Percentiles rank a stretch among this genome's conserved stretches.
These are phyloP conservation scores for Leptinotarsa tumamoca DNA, from an alignment of 2,888 invertebrate genomes.

Conservation along the genomic window DNA sequence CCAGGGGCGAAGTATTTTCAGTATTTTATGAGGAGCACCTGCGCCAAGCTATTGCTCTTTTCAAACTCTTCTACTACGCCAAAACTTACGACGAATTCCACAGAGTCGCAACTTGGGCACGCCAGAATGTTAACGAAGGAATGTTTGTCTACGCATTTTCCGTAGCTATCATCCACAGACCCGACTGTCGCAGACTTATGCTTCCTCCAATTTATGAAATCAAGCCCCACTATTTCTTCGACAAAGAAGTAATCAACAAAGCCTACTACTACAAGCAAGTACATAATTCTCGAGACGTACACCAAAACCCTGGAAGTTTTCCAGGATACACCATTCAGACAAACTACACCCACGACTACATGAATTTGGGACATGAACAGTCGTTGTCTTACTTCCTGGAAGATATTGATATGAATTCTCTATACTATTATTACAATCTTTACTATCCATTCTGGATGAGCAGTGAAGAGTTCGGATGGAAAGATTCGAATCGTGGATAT, in stretches of 20 bases:
- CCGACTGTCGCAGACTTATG: conserved; percentile 67
- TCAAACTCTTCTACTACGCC: conserved; percentile 76
- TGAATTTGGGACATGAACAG: conserved; percentile 70
- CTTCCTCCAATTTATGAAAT: conserved; percentile 81
- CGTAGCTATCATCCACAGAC: conserved; percentile 74
- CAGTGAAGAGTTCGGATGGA: conserved; percentile 62
- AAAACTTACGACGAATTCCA: conserved; percentile 78
- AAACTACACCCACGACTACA: conserved; percentile 73
- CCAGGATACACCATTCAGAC: conserved; percentile 71
- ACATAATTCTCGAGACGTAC: conserved; percentile 52
- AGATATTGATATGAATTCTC: conserved; percentile 76
- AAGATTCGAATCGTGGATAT: conserved; percentile 74
- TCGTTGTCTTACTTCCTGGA: conserved; percentile 77
- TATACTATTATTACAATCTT: conserved; percentile 73
- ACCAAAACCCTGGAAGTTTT: conserved; percentile 22
- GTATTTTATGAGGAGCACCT: conserved; percentile 72
- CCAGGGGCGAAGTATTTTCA: conserved; percentile 73
- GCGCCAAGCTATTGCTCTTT: conserved; percentile 73
- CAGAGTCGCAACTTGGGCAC: conserved; percentile 76
- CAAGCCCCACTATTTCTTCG: conserved; percentile 78
- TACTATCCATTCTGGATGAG: conserved; percentile 75
- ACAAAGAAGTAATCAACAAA: conserved; percentile 74
- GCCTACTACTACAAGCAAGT: conserved; percentile 74
- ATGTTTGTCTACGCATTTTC: conserved; percentile 76
- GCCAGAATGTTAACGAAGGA: conserved; percentile 76